Base-by-base conservation (phyloP, 2,113 vertebrate species). In the Glaucomys volans region DNA sequence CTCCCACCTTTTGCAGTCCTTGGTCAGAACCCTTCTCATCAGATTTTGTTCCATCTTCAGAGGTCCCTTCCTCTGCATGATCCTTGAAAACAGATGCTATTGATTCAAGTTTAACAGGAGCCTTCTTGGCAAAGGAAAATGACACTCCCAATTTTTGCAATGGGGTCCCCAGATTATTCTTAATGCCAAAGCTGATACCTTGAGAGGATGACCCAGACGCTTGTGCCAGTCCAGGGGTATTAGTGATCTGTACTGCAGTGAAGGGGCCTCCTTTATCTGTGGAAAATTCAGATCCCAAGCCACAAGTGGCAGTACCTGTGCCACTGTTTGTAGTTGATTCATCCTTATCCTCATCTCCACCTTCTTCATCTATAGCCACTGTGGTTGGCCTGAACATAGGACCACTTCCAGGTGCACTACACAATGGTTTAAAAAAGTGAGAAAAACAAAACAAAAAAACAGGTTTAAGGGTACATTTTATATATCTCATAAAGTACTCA, bases 351-450 rank as follows among this genome's bases (percentile, higher is more conserved):
- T 99, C 97, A 0, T 99, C 99, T 83, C 99, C 99, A 26, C 96
- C 99, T 97, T 99, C 99, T 95, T 99, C 99, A 9, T 99, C 99
- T 91, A 99, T 98, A 75, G 99, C 99, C 95, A 99, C 99, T 0
- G 99, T 99, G 92, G 99, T 99, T n/a, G 99, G 98, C 98, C 99
- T 99, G 98, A 99, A 99, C 99, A 99, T 99, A 42, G 99, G 99
- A 1, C 99, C 99, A 50, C 99, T 99, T 90, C 99, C 99, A 92
- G 99, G 99, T 84, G 99, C 99, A 11, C 99, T 99, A 97, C 5
- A 98, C 88, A 82, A 96, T 35, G 26, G 80, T 96, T 90, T 84
- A 32, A n/a, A 96, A 95, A 95, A 97, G 1, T 74, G 42, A 90
- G 54, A 90, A 89, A 87, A 84, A 83, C 62, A 66, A 81, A 69